Percentiles rank a stretch among this genome's conserved stretches.
phyloP scores from a whole-genome alignment of 1,140 invertebrate genomes.

The Cherax destructor region DNA sequence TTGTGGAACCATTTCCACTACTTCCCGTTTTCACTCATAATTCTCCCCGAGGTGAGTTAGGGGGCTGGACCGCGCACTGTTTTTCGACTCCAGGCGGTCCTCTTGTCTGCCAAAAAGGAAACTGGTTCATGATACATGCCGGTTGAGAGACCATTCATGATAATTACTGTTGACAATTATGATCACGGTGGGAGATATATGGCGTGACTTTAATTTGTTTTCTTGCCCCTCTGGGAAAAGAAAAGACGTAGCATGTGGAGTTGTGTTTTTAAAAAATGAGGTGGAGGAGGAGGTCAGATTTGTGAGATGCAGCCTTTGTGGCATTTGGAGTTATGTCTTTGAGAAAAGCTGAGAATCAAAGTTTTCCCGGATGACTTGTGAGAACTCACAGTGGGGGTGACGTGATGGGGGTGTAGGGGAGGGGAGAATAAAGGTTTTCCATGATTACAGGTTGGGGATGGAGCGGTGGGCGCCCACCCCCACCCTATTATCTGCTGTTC shows the following conservation, averaged over 20 bases:
- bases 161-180: slow-evolving; percentile 67
- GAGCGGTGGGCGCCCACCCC: no score
- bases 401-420: no score
- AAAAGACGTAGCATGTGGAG: not conserved
- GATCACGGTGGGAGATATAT: slow-evolving; percentile 46
- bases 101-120: slow-evolving; percentile 61
- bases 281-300: not conserved
- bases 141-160: slow-evolving; percentile 45
- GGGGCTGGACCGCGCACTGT: slow-evolving; percentile 50
- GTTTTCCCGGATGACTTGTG: no score
- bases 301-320: no score
- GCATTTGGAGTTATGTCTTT: no score
- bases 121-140: slow-evolving; percentile 57
- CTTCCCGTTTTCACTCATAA: slow-evolving; percentile 63
- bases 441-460: no score
- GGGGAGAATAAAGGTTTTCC: no score
- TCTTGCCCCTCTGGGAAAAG: slow-evolving; percentile 5
- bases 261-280: not conserved
- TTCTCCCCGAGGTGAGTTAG: slow-evolving; percentile 55
- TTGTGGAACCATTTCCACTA: slow-evolving; percentile 63
- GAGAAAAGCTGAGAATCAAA: no score
- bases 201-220: slow-evolving; percentile 62
- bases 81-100: slow-evolving; percentile 43
- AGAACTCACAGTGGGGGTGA: no score
- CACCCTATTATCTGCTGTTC: no score